Evolutionary conservation across 1,140 invertebrate genomes (phyloP).

Genomic region (Sycophaga agraensis): DNA sequence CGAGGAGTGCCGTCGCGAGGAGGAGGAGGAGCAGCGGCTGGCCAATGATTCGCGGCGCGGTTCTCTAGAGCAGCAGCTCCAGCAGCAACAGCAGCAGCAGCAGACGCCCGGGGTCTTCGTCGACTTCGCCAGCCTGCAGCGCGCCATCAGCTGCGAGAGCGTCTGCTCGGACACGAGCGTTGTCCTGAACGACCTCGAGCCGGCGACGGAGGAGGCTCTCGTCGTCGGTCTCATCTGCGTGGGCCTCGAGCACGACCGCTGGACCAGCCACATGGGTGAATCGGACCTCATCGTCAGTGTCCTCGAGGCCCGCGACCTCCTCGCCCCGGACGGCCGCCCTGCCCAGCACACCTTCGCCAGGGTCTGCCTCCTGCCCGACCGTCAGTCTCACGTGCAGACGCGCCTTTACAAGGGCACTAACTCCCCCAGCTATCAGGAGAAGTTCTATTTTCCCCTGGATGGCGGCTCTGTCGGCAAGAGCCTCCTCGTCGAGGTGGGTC

Average conservation of each 20-base stretch:
- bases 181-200: slow-evolving; percentile 69
- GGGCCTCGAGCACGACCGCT: slow-evolving; percentile 76
- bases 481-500: slow-evolving; percentile 46
- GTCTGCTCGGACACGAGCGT: slow-evolving; percentile 81
- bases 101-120: not conserved
- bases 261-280: slow-evolving; percentile 52
- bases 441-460: slow-evolving; percentile 71
- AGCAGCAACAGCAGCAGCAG: not conserved
- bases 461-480: slow-evolving; percentile 44
- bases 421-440: slow-evolving; percentile 73
- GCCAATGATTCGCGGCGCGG: no score
- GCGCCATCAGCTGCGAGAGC: slow-evolving; percentile 79
- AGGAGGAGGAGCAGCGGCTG: not conserved
- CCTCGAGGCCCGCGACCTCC: slow-evolving; percentile 73
- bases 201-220: slow-evolving; percentile 68
- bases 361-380: slow-evolving; percentile 74
- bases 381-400: slow-evolving; percentile 72
- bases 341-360: slow-evolving; percentile 73
- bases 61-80: not conserved
- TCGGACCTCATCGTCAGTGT: slow-evolving; percentile 74
- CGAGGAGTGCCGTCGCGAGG: not conserved
- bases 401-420: slow-evolving; percentile 68
- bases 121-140: slow-evolving; percentile 56
- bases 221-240: slow-evolving; percentile 76
- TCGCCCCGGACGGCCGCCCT: slow-evolving; percentile 63